Evolutionary conservation across 2,797 vertebrate species (phyloP), one percentile per base, ranked within the genome.

Genomic region (Amniataba percoides): DNA sequence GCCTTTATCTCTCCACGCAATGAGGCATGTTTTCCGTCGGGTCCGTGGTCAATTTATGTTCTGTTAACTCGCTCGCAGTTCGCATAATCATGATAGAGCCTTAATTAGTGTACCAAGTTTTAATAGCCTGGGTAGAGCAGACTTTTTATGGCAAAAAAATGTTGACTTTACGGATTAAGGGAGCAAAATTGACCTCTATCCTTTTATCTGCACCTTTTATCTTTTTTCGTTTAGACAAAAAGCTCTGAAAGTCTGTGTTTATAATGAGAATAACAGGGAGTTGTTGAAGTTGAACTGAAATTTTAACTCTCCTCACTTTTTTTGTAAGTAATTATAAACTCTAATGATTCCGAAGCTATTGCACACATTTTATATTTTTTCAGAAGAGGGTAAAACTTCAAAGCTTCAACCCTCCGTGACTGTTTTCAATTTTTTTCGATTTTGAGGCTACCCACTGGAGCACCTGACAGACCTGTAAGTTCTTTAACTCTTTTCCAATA

Each of bases 21-120:
- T 71, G 80, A 82, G 52, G 67, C 58, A 31, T 73, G 48, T 84
- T 82, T 68, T 74, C 60, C 53, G 11, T 40, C 12, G 15, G 52
- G 49, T 74, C 74, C 52, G 56, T 60, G 72, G 82, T 81, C 79
- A 82, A 58, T 88, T 80, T 60, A 11, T 86, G 65, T 63, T 72
- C 53, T 40, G 59, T 53, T 76, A 40, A 71, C 46, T 31, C 49
- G 5, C 23, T 69, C 36, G 42, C 45, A 19, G 62, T 46, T 53
- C 71, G 51, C 55, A 46, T 23, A 11, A 60, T 62, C 71, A 31
- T 16, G 31, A 81, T 65, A 58, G 43, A 70, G 55, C 27, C 51
- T 15, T 71, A 77, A 84, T 81, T 76, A 81, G 34, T 40, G 5
- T 14, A n/a, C 34, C 14, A 36, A 10, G 31, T 66, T 71, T 62